These are phyloP conservation scores for Chaitophorus viminalis DNA, from an alignment of 2,888 invertebrate species.

Conservation along the genomic window DNA sequence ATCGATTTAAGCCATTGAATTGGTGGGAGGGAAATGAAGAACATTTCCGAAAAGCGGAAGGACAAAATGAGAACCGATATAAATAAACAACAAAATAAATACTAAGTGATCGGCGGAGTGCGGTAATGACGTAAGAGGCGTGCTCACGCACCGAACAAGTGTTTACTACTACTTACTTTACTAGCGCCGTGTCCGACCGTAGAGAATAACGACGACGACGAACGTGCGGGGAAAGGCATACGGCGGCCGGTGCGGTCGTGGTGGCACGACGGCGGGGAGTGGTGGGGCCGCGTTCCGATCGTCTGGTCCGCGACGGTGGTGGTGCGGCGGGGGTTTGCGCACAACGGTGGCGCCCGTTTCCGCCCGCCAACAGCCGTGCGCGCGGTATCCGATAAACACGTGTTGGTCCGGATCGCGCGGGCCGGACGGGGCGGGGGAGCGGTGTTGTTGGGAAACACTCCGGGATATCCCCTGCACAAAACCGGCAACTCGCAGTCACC, in stretches of 20 bases:
- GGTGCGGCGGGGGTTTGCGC: slow-evolving; percentile 51
- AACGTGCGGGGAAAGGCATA: slow-evolving; percentile 34
- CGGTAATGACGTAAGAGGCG: slow-evolving; percentile 23
- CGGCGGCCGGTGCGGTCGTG: background rate
- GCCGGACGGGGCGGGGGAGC: slow-evolving; percentile 17
- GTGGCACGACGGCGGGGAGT: too few relatives aligned
- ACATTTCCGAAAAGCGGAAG: background rate
- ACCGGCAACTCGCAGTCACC: slow-evolving; percentile 42
- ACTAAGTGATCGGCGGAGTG: slow-evolving; percentile 14
- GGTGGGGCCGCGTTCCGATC: slow-evolving; percentile 56
- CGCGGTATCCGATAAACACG: slow-evolving; percentile 61
- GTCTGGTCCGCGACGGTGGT: slow-evolving; percentile 37
- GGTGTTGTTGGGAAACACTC: slow-evolving; percentile 61
- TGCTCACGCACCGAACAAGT: slow-evolving; percentile 55
- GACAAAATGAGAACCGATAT: background rate
- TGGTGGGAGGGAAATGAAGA: background rate
- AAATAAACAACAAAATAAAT: background rate
- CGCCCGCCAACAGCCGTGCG: slow-evolving; percentile 23
- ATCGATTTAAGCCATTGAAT: background rate
- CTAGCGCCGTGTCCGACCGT: slow-evolving; percentile 47
- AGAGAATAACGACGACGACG: slow-evolving; percentile 24
- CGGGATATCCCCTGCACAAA: slow-evolving; percentile 59
- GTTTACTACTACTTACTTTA: slow-evolving; percentile 60
- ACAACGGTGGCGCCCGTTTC: slow-evolving; percentile 62
- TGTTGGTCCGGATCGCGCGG: slow-evolving; percentile 58